phyloP scores from a whole-genome alignment of 2,113 vertebrate species.

The Felis catus region F.catus_Fca126_mat1.0 CM031416.1:35566001-35566500 shows the following conservation, averaged over 20 bases:
- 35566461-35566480: no score
- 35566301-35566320: not conserved
- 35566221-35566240: slow-evolving; percentile 51
- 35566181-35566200: slow-evolving; percentile 60
- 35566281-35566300: no score
- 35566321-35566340: not conserved
- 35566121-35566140: slow-evolving; percentile 52
- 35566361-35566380: not conserved
- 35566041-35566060: not conserved
- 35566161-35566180: slow-evolving; percentile 26
- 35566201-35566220: slow-evolving; percentile 44
- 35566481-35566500: no score
- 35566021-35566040: not conserved
- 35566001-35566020: not conserved
- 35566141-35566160: slow-evolving; percentile 13
- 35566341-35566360: not conserved
- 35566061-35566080: not conserved
- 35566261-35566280: not conserved
- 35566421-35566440: no score
- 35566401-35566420: no score
- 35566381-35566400: no score
- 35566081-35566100: slow-evolving; percentile 9
- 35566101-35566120: slow-evolving; percentile 44
- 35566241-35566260: slow-evolving; percentile 24
- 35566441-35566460: no score